These are phyloP conservation scores for Digitonthophagus gazella DNA, from an alignment of 2,888 invertebrate species.

Conservation along the genomic window DNA sequence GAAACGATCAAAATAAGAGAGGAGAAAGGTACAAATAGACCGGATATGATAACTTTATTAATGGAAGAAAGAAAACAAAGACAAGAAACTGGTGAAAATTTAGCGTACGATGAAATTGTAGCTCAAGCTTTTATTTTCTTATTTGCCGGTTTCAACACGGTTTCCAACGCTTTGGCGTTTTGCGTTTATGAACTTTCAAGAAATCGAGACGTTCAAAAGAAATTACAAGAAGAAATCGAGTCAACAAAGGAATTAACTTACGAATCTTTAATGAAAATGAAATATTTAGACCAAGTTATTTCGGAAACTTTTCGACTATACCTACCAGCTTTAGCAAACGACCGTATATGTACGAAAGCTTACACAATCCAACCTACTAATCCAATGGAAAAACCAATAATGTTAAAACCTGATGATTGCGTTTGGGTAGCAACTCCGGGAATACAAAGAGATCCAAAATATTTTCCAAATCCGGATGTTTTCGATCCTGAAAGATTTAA, in stretches of 20 bases:
- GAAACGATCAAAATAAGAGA: constrained; percentile 52
- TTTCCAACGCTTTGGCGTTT: constrained; percentile 54
- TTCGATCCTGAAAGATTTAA: neutral
- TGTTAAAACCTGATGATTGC: neutral
- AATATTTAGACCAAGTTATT: constrained; percentile 3
- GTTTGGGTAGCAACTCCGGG: neutral
- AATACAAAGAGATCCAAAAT: neutral
- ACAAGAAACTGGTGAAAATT: neutral
- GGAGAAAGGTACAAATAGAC: constrained; percentile 52
- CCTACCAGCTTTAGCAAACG: neutral
- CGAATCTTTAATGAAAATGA: constrained; percentile 50
- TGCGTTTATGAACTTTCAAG: constrained; percentile 58
- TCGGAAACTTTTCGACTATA: neutral
- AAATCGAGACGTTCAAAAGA: constrained; percentile 59
- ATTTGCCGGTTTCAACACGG: constrained; percentile 56
- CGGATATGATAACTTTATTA: constrained; percentile 52
- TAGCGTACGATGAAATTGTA: constrained; percentile 39
- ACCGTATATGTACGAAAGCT: neutral
- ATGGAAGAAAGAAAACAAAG: constrained; percentile 26
- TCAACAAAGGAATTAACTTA: constrained; percentile 52
- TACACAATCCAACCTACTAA: neutral
- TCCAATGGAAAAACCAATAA: neutral
- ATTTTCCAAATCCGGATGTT: neutral
- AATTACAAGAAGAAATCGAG: constrained; percentile 56
- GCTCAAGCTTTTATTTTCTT: constrained; percentile 59